Evolutionary conservation across 2,113 vertebrate genomes (phyloP).

Genomic region (Nasalis larvatus): DNA sequence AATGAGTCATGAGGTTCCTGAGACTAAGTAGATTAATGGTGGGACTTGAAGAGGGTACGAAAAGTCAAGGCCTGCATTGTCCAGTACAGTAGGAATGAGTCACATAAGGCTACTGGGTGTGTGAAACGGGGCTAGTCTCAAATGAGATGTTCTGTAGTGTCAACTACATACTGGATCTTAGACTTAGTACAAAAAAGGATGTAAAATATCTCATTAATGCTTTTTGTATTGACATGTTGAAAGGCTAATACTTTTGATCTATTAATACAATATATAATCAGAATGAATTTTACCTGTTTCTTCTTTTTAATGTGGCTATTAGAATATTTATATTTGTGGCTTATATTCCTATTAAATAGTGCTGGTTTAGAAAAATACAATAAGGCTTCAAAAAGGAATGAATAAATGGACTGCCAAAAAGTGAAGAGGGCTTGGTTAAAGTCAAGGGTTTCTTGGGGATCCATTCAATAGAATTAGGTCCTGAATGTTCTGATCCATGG

Average conservation of each 20-base stretch:
- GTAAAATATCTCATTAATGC: neutral
- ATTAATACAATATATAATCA: neutral
- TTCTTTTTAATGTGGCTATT: constrained; percentile 1
- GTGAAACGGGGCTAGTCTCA: neutral
- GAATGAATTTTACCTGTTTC: neutral
- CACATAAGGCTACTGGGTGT: neutral
- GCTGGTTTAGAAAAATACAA: neutral
- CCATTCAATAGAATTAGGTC: too few species aligned
- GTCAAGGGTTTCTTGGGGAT: neutral
- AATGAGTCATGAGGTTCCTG: neutral
- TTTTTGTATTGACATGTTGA: neutral
- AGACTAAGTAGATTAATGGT: neutral
- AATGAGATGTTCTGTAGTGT: neutral
- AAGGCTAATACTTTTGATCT: neutral
- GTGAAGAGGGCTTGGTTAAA: neutral
- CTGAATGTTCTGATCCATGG: neutral
- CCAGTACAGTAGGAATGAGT: neutral
- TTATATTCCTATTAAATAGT: neutral
- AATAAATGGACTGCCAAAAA: neutral
- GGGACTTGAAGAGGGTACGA: neutral
- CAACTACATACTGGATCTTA: neutral
- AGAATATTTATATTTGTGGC: neutral
- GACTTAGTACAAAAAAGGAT: neutral
- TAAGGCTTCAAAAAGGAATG: neutral
- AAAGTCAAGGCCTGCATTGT: neutral